Conservation (phyloP, 37 sponge, comb jelly and placozoan genomes). For the Chondrilla cf. caribensis region DNA sequence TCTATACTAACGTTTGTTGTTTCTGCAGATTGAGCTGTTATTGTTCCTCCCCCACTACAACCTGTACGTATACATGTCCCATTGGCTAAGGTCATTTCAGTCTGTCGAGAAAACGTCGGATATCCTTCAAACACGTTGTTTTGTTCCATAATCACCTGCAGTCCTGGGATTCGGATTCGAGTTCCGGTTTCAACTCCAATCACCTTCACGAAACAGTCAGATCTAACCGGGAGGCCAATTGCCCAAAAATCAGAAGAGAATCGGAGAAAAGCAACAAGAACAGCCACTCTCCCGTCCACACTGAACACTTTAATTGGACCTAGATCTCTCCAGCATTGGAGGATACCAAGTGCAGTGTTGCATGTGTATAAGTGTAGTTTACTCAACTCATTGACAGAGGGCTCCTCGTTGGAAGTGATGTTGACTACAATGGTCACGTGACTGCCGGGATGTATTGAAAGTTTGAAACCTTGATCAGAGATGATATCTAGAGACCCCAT, state of each 20-base stretch:
- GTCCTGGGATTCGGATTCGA: not conserved
- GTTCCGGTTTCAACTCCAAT: constrained; percentile 5
- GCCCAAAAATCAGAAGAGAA: constrained; percentile 3
- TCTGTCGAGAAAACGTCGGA: not conserved
- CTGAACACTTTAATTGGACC: not conserved
- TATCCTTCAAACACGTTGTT: not conserved
- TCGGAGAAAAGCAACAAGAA: not conserved
- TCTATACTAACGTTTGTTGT: constrained; percentile 6
- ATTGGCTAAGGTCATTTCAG: constrained; percentile 4
- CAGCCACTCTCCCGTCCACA: not conserved
- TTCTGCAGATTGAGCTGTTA: constrained; percentile 3
- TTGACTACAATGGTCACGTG: not conserved
- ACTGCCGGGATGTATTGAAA: not conserved
- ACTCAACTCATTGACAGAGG: not conserved
- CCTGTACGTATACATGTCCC: not conserved
- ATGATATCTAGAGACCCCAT: not conserved
- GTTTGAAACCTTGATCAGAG: not conserved
- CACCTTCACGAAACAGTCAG: constrained; percentile 22
- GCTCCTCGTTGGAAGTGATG: not conserved
- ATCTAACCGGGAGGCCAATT: constrained; percentile 5
- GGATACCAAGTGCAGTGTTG: not conserved
- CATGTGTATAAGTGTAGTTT: constrained; percentile 6
- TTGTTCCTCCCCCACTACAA: constrained; percentile 21
- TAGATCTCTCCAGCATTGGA: constrained; percentile 2
- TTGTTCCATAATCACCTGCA: constrained; percentile 8